Conservation (phyloP, 2,888 invertebrate genomes). For the Branchinecta sandiegonensis region DNA sequence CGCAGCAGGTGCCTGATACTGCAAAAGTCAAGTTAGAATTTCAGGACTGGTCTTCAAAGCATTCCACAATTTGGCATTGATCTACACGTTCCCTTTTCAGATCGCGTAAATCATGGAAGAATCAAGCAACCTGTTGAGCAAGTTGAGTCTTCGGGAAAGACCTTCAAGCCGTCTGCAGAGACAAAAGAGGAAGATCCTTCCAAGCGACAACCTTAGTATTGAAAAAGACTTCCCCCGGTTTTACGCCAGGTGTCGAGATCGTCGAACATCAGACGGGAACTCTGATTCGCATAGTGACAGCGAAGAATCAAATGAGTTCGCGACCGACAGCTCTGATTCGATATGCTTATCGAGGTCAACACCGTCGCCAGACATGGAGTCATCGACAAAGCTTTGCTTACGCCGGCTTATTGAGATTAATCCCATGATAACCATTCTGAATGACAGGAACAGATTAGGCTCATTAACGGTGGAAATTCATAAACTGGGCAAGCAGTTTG, state of each 20-base stretch:
- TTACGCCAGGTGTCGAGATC: constrained; percentile 2
- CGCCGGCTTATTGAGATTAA: background rate
- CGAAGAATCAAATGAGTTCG: background rate
- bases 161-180: background rate
- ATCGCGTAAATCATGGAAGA: no score
- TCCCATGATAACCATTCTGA: background rate
- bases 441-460: constrained; percentile 3
- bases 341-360: no score
- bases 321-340: background rate
- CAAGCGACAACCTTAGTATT: constrained; percentile 4
- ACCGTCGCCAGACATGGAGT: background rate
- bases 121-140: background rate
- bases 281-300: background rate
- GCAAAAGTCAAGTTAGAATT: no score
- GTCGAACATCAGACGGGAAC: background rate
- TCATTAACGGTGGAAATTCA: constrained; percentile 12
- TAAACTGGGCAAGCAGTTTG: background rate
- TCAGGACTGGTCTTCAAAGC: no score
- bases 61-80: no score
- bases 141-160: background rate
- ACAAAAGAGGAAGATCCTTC: constrained; percentile 10
- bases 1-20: no score
- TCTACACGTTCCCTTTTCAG: no score
- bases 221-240: constrained; percentile 16
- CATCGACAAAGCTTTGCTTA: background rate